A percentile compares a stretch with the other conserved stretches of the same genome.
These are phyloP conservation scores for Rhimphoctona megacephalus DNA, from an alignment of 2,888 invertebrate genomes.

Conservation along the genomic window DNA sequence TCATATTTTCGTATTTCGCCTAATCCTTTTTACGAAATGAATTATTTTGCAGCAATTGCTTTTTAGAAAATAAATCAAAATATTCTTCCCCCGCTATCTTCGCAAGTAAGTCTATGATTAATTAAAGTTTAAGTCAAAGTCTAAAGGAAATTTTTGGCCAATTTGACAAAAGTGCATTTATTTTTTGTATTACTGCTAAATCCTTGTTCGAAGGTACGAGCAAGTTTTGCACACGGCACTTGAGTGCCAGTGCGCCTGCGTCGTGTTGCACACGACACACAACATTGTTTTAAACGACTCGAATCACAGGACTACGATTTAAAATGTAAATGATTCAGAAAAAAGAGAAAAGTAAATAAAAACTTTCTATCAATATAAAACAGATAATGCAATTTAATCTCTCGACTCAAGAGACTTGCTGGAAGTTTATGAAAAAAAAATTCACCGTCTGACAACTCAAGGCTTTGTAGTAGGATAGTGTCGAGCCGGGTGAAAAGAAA, in stretches of 20 bases:
- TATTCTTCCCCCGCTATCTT: not conserved
- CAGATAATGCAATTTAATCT: not conserved
- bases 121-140: not conserved
- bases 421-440: not conserved
- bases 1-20: not conserved
- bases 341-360: conserved; percentile 32
- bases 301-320: not conserved
- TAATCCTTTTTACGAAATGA: not conserved
- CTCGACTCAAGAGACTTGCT: not conserved
- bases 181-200: not conserved
- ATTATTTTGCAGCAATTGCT: not conserved
- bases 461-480: not conserved
- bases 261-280: conserved; percentile 64
- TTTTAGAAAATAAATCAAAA: not conserved
- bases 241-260: not conserved
- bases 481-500: conserved; percentile 62
- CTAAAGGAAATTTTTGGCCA: not conserved
- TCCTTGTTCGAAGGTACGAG: conserved; percentile 5
- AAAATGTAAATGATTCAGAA: conserved; percentile 11
- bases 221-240: conserved; percentile 48
- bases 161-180: not conserved
- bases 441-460: not conserved
- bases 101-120: not conserved
- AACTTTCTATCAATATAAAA: not conserved
- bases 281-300: not conserved